These are phyloP conservation scores for Thinocorus orbignyianus DNA, from an alignment of 2,113 vertebrate genomes.

Conservation along the genomic window DNA sequence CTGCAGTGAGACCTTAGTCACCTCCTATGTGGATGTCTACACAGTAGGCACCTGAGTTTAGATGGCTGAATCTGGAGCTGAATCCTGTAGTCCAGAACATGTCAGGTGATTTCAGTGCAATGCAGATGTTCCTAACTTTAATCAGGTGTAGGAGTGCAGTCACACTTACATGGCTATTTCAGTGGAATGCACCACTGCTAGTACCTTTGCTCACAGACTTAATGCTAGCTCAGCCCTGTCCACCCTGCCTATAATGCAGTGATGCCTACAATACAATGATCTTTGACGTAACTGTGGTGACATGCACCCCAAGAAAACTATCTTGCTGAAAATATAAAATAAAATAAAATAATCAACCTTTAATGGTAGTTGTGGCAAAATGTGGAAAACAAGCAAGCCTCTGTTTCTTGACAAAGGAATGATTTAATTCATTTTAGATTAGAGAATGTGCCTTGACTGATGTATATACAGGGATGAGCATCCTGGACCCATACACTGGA, in stretches of 20 bases:
- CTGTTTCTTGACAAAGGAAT: background rate
- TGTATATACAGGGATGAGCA: background rate
- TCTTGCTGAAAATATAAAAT: background rate
- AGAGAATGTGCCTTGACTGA: background rate
- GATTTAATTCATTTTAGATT: background rate
- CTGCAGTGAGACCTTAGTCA: background rate
- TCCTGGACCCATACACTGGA: background rate
- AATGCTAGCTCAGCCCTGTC: background rate
- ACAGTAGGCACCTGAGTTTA: background rate
- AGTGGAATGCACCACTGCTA: background rate
- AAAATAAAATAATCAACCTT: background rate
- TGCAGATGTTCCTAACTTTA: background rate
- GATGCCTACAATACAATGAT: too few relatives aligned
- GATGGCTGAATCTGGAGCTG: background rate
- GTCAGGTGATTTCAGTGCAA: background rate
- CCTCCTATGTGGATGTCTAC: background rate
- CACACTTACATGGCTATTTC: background rate
- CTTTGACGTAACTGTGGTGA: background rate
- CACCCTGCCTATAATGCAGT: rapidly evolving
- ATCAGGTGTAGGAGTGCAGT: background rate
- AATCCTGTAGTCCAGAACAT: background rate
- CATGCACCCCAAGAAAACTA: background rate
- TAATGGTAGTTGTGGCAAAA: background rate
- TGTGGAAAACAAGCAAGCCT: background rate
- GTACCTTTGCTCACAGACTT: background rate